Percentiles rank a stretch among this genome's conserved stretches.
Evolutionary conservation across 2,888 invertebrate species (phyloP).

Genomic region (Saturnia pavonia): DNA sequence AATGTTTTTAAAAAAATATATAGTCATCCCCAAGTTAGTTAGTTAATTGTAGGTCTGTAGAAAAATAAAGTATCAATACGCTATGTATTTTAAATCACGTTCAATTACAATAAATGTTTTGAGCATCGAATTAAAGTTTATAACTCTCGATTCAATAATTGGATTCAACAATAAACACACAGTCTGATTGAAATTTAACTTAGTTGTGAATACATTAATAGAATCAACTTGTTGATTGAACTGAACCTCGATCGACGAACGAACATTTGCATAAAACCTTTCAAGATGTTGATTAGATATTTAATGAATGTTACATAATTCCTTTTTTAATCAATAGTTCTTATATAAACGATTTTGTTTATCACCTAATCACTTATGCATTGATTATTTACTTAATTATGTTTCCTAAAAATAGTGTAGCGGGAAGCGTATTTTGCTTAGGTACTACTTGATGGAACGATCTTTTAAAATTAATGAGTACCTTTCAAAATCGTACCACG

Average conservation of each 20-base stretch:
- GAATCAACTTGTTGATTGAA: background rate
- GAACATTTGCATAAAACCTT: slow-evolving; percentile 1
- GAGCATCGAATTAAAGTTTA: background rate
- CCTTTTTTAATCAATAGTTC: background rate
- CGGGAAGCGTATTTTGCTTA: background rate
- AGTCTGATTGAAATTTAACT: slow-evolving; percentile 4
- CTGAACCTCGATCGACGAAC: background rate
- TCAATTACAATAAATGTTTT: background rate
- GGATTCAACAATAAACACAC: slow-evolving; percentile 1
- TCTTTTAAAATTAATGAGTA: too few species aligned
- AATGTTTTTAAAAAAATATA: too few species aligned
- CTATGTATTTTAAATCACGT: background rate
- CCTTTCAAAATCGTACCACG: too few species aligned
- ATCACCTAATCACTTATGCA: background rate
- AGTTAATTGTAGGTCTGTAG: background rate
- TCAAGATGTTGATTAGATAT: background rate
- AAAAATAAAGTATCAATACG: background rate
- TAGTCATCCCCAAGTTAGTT: background rate
- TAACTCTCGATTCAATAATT: background rate
- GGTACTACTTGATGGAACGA: too few species aligned
- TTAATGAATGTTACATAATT: background rate
- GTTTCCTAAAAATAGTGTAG: background rate
- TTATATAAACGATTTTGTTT: background rate
- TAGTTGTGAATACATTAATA: background rate
- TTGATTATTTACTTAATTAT: background rate